These are phyloP conservation scores for Polypedilum vanderplanki DNA, from an alignment of 1,140 invertebrate genomes.

Conservation along the genomic window DNA sequence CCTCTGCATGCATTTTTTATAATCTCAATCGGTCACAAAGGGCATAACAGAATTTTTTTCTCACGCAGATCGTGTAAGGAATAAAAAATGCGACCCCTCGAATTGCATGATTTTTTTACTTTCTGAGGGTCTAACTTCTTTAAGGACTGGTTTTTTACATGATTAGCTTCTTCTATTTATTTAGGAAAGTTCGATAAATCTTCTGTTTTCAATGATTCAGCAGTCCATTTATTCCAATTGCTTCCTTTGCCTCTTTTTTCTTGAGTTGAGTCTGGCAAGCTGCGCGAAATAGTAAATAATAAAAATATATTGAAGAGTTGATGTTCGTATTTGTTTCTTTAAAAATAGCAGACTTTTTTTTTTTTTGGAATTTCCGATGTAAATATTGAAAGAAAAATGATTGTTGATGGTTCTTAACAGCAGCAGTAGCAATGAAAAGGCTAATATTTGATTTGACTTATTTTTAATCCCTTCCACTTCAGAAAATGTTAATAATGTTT, in stretches of 20 bases:
- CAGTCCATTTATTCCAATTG: slow-evolving; percentile 24
- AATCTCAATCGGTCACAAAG: slow-evolving; percentile 14
- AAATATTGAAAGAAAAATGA: background rate
- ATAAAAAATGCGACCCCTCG: background rate
- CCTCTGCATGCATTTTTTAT: background rate
- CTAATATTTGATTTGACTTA: background rate
- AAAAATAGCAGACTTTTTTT: background rate
- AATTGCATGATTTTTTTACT: slow-evolving; percentile 16
- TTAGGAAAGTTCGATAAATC: slow-evolving; percentile 1
- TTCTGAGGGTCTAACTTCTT: background rate
- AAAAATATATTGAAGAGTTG: background rate
- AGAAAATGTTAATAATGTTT: too few relatives aligned
- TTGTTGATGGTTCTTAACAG: background rate
- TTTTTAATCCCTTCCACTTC: too few relatives aligned
- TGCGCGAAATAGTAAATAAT: background rate
- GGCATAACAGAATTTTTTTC: slow-evolving; percentile 25
- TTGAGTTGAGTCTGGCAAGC: background rate
- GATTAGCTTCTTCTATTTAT: slow-evolving; percentile 24
- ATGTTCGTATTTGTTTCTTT: too few relatives aligned
- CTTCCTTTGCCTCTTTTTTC: background rate
- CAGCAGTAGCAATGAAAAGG: background rate
- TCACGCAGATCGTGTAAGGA: slow-evolving; percentile 16
- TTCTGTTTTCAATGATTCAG: slow-evolving; percentile 26
- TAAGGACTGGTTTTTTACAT: slow-evolving; percentile 15
- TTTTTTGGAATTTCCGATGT: background rate